A percentile compares a stretch with the other conserved stretches of the same genome.
These are phyloP conservation scores for Drosophila pseudotalamancana DNA, from an alignment of 2,888 invertebrate species.

Conservation along the genomic window DNA sequence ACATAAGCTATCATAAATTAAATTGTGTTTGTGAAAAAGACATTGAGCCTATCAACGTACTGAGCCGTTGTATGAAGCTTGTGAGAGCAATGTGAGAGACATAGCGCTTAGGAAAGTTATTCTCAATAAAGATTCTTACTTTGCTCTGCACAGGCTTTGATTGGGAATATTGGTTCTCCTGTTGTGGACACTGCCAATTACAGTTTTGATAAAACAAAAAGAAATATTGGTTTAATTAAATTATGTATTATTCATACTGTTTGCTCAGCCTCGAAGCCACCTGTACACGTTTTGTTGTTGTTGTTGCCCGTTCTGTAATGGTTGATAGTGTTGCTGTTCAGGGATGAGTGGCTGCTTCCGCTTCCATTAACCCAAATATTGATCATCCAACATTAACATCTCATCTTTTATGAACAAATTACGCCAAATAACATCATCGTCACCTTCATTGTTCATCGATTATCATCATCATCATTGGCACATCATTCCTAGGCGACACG, in stretches of 20 bases:
- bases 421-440: slow-evolving; percentile 26
- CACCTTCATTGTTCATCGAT: slow-evolving; percentile 43
- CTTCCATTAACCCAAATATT: slow-evolving; percentile 36
- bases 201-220: slow-evolving; percentile 55
- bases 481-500: slow-evolving; percentile 60
- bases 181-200: slow-evolving; percentile 49
- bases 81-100: slow-evolving; percentile 37
- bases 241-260: slow-evolving; percentile 83
- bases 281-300: slow-evolving; percentile 52
- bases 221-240: slow-evolving; percentile 76
- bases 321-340: slow-evolving; percentile 30
- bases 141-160: slow-evolving; percentile 43
- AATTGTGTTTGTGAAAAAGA: slow-evolving; percentile 17
- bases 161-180: slow-evolving; percentile 24
- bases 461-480: slow-evolving; percentile 52
- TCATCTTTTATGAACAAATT: slow-evolving; percentile 43
- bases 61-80: slow-evolving; percentile 43
- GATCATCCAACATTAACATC: slow-evolving; percentile 50
- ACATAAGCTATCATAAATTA: slow-evolving; percentile 36
- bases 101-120: neutral
- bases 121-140: slow-evolving; percentile 9
- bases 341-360: slow-evolving; percentile 33
- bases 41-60: slow-evolving; percentile 42
- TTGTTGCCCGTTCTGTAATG: slow-evolving; percentile 32
- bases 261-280: slow-evolving; percentile 78